Percentiles rank a stretch among this genome's conserved stretches.
Conservation (phyloP, 2,113 vertebrate genomes). For the Recurvirostra avosetta region DNA sequence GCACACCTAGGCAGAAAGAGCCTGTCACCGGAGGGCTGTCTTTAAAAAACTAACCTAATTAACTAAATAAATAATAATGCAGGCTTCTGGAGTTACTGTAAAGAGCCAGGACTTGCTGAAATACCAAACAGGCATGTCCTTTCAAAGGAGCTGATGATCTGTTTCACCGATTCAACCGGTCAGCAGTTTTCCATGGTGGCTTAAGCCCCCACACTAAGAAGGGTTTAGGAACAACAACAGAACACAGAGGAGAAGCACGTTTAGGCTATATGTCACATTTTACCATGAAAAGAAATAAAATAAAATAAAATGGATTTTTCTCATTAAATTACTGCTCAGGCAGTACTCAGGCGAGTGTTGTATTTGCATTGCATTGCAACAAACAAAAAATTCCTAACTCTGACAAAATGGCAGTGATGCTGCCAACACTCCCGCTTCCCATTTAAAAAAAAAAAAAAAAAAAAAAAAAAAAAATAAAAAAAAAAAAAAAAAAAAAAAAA, state of each 20-base stretch:
- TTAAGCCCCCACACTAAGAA: not conserved
- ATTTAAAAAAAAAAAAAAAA: not conserved
- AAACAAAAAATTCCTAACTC: not conserved
- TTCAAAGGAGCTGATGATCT: not conserved
- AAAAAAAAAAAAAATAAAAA: not conserved
- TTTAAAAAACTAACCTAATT: not conserved
- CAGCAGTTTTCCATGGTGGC: not conserved
- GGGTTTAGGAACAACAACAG: not conserved
- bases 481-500: too few relatives aligned
- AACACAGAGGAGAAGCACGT: not conserved
- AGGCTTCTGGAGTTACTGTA: not conserved
- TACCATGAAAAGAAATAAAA: not conserved
- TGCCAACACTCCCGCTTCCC: not conserved
- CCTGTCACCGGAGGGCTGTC: not conserved
- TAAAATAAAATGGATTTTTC: not conserved
- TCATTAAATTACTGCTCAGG: not conserved
- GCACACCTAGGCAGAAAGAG: not conserved
- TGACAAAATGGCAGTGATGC: not conserved
- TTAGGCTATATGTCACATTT: not conserved
- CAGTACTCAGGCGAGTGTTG: accelerated
- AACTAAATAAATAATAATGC: not conserved
- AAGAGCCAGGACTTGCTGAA: not conserved
- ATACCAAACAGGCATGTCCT: not conserved
- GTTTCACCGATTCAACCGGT: not conserved
- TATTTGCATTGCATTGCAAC: not conserved